Conservation (phyloP, 2,113 vertebrate species). For the Athene noctua region DNA sequence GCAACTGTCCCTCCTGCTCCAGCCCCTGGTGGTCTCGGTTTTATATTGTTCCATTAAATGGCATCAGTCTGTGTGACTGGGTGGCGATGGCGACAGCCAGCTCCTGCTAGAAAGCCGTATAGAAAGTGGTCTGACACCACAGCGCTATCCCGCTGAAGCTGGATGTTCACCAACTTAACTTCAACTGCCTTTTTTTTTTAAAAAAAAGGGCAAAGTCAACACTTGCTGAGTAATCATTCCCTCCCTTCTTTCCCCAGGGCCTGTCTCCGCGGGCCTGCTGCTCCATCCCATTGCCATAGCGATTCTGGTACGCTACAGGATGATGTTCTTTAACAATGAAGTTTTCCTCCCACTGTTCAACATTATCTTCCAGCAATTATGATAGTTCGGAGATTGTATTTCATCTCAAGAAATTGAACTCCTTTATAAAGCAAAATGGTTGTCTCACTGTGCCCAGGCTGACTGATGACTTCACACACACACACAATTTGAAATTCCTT, state of each 20-base stretch:
- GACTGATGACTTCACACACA: background rate
- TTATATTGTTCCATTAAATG: no score
- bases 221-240: background rate
- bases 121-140: no score
- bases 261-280: fast-evolving
- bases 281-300: background rate
- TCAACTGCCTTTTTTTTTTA: no score
- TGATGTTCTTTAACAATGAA: background rate
- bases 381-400: background rate
- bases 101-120: no score
- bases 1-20: no score
- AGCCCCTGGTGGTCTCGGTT: no score
- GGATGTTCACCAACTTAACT: no score
- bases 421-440: fast-evolving
- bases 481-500: fast-evolving
- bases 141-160: no score
- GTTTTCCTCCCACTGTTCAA: background rate
- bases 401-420: background rate
- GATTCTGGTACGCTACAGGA: background rate
- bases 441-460: background rate
- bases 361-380: background rate
- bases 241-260: background rate
- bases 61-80: no score
- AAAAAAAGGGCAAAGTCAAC: background rate
- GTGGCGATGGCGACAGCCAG: no score